Percentiles rank a stretch among this genome's conserved stretches.
These are phyloP conservation scores for Monochamus saltuarius DNA, from an alignment of 1,140 invertebrate genomes.

Conservation along the genomic window DNA sequence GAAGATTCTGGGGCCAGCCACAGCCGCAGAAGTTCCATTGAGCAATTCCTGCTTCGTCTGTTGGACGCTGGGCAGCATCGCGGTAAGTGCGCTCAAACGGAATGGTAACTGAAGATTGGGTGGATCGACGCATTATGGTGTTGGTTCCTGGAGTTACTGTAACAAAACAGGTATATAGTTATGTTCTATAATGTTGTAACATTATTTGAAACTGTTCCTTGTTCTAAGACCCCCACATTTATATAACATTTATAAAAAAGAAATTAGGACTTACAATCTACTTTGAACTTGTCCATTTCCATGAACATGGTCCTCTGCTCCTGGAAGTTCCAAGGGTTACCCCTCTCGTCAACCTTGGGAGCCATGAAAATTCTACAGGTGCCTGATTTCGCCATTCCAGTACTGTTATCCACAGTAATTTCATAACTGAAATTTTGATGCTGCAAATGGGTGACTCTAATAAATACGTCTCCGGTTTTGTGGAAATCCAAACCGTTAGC, in stretches of 20 bases:
- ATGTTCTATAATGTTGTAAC: no score
- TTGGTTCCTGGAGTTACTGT: conserved; percentile 65
- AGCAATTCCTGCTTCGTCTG: conserved; percentile 55
- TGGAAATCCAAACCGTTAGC: conserved; percentile 76
- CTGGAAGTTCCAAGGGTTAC: conserved; percentile 61
- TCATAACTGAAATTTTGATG: conserved; percentile 68
- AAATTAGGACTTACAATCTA: conserved; percentile 60
- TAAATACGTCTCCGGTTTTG: conserved; percentile 69
- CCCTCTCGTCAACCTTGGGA: conserved; percentile 68
- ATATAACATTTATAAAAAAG: no score
- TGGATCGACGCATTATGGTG: conserved; percentile 61
- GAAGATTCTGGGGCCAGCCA: conserved; percentile 84
- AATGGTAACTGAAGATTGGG: conserved; percentile 70
- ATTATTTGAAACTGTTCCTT: no score
- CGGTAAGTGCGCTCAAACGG: conserved; percentile 72
- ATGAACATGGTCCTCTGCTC: conserved; percentile 72
- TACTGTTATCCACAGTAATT: conserved; percentile 65
- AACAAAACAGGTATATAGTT: conserved; percentile 55
- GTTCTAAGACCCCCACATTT: no score
- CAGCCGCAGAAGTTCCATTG: conserved; percentile 81
- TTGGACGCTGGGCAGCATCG: conserved; percentile 59
- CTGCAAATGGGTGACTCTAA: conserved; percentile 73
- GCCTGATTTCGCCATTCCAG: conserved; percentile 57
- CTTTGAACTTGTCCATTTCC: conserved; percentile 75
- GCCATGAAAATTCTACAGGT: conserved; percentile 78